A percentile compares a stretch with the other conserved stretches of the same genome.
Conservation (phyloP, 2,113 vertebrate genomes). For the Bothrops jararaca region DNA sequence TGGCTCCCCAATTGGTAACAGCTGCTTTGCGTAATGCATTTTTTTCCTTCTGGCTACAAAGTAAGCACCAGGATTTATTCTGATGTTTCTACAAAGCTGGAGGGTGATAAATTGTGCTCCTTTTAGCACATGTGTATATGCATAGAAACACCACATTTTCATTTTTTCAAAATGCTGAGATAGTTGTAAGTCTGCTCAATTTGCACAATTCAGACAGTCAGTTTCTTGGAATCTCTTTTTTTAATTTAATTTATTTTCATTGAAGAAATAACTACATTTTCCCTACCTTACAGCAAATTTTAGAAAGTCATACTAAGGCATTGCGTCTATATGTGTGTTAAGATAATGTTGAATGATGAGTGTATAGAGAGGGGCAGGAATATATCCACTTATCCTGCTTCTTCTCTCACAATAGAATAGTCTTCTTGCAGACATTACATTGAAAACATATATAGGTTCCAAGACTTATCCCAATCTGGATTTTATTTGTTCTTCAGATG, state of each 20-base stretch:
- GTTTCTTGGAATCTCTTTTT: background rate
- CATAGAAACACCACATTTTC: background rate
- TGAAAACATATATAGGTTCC: background rate
- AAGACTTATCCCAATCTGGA: background rate
- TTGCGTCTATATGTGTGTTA: background rate
- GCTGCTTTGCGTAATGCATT: background rate
- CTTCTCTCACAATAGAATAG: background rate
- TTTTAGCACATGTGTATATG: background rate
- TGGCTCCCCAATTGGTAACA: background rate
- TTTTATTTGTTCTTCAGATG: background rate
- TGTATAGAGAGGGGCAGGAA: background rate
- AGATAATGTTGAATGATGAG: background rate
- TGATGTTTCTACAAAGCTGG: background rate
- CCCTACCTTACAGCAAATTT: background rate
- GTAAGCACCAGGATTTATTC: background rate
- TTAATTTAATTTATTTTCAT: background rate
- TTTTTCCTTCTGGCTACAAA: background rate
- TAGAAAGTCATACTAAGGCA: background rate
- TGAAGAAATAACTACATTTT: background rate
- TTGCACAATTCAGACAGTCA: background rate
- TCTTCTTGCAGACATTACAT: background rate
- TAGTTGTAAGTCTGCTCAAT: background rate
- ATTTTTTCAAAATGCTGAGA: background rate
- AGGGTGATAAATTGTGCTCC: background rate
- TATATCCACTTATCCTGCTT: background rate